These are phyloP conservation scores for Pluvialis apricaria DNA, from an alignment of 2,113 vertebrate genomes.

Conservation along the genomic window DNA sequence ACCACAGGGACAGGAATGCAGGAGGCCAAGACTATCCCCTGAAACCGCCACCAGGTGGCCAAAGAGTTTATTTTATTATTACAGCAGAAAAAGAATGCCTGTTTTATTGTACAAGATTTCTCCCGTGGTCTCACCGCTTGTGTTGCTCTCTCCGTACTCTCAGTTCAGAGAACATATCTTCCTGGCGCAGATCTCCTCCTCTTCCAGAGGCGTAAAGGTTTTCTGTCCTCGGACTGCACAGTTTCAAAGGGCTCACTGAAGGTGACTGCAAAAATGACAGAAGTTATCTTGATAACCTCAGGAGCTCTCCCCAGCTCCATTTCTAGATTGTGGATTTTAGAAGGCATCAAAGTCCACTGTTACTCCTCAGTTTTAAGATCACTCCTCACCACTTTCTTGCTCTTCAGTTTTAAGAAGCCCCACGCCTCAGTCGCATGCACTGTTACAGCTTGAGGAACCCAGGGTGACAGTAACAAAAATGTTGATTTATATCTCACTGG, in stretches of 20 bases:
- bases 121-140: conserved; percentile 65
- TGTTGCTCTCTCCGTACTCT: conserved; percentile 68
- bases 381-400: not conserved
- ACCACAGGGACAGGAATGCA: not conserved
- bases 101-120: not conserved
- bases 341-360: not conserved
- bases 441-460: not conserved
- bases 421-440: rapidly evolving
- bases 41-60: conserved; percentile 14
- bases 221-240: conserved; percentile 50
- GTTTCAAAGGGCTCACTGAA: conserved; percentile 27
- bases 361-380: not conserved
- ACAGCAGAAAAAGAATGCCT: not conserved
- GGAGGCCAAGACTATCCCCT: not conserved
- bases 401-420: not conserved
- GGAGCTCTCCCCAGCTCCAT: not conserved
- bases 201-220: conserved; percentile 55
- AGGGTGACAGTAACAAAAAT: not conserved
- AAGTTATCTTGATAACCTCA: not conserved
- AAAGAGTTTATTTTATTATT: not conserved
- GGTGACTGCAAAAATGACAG: conserved; percentile 13
- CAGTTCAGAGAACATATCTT: conserved; percentile 70
- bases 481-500: not conserved
- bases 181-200: conserved; percentile 25
- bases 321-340: not conserved